Conservation (phyloP, 2,888 invertebrate genomes). For the Drosophila neutralis region DNA sequence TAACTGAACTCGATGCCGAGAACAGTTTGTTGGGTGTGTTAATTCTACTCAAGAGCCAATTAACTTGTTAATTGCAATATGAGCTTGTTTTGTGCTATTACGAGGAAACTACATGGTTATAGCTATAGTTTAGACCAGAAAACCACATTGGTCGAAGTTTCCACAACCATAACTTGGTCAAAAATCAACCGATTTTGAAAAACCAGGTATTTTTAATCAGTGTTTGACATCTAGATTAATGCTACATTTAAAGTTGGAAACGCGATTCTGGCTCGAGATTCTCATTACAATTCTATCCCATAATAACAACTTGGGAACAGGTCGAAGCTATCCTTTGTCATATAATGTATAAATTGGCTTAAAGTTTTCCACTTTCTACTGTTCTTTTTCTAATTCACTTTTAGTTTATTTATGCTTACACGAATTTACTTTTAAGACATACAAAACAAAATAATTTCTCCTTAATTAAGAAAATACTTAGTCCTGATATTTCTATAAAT, state of each 20-base stretch:
- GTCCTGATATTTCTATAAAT: background rate
- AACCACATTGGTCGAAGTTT: background rate
- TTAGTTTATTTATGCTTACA: background rate
- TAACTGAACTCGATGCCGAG: slow-evolving; percentile 11
- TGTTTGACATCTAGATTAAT: background rate
- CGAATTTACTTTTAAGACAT: background rate
- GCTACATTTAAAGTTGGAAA: background rate
- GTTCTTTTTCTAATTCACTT: background rate
- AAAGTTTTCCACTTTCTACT: background rate
- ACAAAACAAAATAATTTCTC: background rate
- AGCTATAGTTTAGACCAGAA: background rate
- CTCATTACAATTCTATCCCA: no score
- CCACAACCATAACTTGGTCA: background rate
- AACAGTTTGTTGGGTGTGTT: slow-evolving; percentile 13
- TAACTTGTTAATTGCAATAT: slow-evolving; percentile 11
- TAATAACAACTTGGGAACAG: no score
- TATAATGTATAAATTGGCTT: no score
- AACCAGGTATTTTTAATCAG: background rate
- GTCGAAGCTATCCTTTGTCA: no score
- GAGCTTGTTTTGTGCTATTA: background rate
- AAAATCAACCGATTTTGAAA: background rate
- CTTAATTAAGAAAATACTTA: no score
- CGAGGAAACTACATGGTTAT: background rate
- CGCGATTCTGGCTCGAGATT: no score
- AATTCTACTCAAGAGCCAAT: slow-evolving; percentile 13